A percentile compares a stretch with the other conserved stretches of the same genome.
Conservation (phyloP, 1,140 invertebrate genomes). For the Druon quercuslanigerum region DNA sequence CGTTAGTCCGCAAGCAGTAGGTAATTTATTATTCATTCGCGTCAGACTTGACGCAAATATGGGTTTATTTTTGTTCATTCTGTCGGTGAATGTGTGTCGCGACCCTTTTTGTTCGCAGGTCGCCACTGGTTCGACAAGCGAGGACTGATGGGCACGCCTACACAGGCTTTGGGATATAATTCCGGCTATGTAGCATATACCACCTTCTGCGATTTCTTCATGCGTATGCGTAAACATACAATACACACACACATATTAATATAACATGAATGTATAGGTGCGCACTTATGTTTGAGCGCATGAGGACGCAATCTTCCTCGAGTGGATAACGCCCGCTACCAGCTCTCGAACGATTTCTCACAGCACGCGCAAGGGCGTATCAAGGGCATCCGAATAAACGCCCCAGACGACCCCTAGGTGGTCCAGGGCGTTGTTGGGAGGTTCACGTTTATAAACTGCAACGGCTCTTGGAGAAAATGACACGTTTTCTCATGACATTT, state of each 20-base stretch:
- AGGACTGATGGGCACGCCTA: conserved; percentile 6
- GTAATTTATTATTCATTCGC: conserved; percentile 3
- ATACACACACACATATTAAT: too few relatives aligned
- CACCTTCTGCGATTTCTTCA: background rate
- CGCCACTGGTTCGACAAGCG: background rate
- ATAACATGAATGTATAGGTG: too few relatives aligned
- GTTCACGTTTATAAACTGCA: conserved; percentile 14
- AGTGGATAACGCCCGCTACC: conserved; percentile 1
- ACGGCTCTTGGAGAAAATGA: background rate
- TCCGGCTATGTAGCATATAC: background rate
- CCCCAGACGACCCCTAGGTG: conserved; percentile 28
- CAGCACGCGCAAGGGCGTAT: conserved; percentile 30
- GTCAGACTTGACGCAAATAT: conserved; percentile 21
- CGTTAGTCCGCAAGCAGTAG: conserved; percentile 1
- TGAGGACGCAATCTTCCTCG: background rate
- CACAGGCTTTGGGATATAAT: background rate
- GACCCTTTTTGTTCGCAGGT: conserved; percentile 19
- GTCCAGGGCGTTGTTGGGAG: conserved; percentile 31
- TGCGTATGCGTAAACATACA: background rate
- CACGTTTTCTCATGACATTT: background rate
- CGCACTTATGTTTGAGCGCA: background rate
- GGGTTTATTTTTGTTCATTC: background rate
- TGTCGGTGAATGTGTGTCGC: background rate
- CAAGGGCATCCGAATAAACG: conserved; percentile 25
- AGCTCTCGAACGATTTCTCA: conserved; percentile 7